Evolutionary conservation across 1,140 invertebrate species (phyloP), one percentile per base, ranked within the genome.

Genomic region (Ylistrum balloti): DNA sequence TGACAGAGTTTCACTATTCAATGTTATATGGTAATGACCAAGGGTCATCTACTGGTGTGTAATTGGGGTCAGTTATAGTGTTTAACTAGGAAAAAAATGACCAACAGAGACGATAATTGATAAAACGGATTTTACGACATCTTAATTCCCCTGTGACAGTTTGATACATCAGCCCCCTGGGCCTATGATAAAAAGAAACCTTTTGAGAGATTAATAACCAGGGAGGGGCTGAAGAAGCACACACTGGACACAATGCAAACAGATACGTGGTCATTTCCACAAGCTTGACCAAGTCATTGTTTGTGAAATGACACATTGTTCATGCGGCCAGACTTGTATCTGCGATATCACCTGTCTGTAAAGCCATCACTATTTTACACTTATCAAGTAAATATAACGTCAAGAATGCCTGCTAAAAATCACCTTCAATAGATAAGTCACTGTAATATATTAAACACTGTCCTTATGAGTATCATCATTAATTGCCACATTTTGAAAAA

Each of bases 91-190:
- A 74, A 7, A n/a, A 74, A 74, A 74, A 74, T 74, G 56, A 74
- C 56, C 56, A 74, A 74, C 56, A 74, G 56, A 9, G 56, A 74
- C 0, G 5, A 74, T 74, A 74, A 74, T 74, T 74, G 56, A 74
- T 74, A 74, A 74, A 74, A 74, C 56, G n/a, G n/a, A 74, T 74
- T 74, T 74, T 74, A 74, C 56, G 56, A 74, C 56, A 74, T 17
- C 56, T 28, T n/a, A 28, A 74, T 74, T 74, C 56, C 56, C n/a
- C 22, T 74, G 5, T 74, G 56, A 74, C 56, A 74, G 56, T 74
- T 74, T 74, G 56, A 74, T 74, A 74, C 56, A 74, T 74, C 56
- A 74, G n/a, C 56, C 56, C 56, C 56, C 56, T 74, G n/a, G 15
- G 56, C 28, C 56, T 74, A 74, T 74, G 28, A 74, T 74, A 74